These are phyloP conservation scores for Onthophagus sagittarius DNA, from an alignment of 2,888 invertebrate species.

Conservation along the genomic window DNA sequence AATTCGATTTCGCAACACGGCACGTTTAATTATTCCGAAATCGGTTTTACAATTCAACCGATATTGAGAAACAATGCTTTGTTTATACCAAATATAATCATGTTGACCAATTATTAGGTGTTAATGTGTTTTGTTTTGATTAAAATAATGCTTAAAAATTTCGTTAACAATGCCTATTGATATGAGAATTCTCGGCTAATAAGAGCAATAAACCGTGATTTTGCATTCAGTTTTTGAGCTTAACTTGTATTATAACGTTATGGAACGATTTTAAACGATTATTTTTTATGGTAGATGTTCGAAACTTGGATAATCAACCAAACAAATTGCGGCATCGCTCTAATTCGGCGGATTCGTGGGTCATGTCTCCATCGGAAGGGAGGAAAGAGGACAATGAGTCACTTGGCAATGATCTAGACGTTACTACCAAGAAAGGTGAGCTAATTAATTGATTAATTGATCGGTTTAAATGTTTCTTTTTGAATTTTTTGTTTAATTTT, in stretches of 20 bases:
- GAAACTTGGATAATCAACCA: constrained; percentile 42
- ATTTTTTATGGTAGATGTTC: constrained; percentile 25
- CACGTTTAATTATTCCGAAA: too few species aligned
- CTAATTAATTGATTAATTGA: too few species aligned
- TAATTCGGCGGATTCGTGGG: constrained; percentile 57
- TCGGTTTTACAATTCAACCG: too few species aligned
- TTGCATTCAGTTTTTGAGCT: too few species aligned
- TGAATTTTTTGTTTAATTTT: not conserved
- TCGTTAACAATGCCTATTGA: too few species aligned
- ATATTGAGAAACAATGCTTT: too few species aligned
- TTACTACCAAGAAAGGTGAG: constrained; percentile 25
- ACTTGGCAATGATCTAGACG: constrained; percentile 24
- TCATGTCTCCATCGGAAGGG: constrained; percentile 36
- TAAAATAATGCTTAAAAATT: too few species aligned
- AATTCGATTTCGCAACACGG: not conserved
- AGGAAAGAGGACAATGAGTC: constrained; percentile 20
- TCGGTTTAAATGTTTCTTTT: not conserved
- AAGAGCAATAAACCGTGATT: too few species aligned
- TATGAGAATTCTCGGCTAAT: too few species aligned
- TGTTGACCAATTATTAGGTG: too few species aligned
- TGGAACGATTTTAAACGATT: not conserved
- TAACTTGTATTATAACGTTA: not conserved
- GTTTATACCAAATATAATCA: too few species aligned
- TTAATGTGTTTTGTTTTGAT: too few species aligned
- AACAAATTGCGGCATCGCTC: constrained; percentile 51